Conservation (phyloP, 37 sponge, comb jelly and placozoan species). For the Dysidea cf. avara region DNA sequence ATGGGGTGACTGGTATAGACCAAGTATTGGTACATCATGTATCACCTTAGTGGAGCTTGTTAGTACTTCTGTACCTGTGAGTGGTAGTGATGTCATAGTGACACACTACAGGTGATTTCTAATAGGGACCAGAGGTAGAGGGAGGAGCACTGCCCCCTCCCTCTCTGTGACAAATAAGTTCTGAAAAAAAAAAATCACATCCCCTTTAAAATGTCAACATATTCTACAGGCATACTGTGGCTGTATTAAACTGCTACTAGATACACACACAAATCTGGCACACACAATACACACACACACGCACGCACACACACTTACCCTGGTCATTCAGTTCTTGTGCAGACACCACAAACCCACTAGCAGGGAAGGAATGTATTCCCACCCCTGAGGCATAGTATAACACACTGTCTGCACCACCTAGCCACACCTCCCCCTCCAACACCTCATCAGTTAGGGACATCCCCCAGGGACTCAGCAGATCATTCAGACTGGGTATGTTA, state of each 20-base stretch:
- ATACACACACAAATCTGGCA: too few relatives aligned
- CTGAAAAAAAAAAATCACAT: too few relatives aligned
- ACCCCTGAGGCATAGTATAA: constrained; percentile 75
- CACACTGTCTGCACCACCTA: constrained; percentile 40
- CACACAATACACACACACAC: too few relatives aligned
- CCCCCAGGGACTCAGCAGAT: constrained; percentile 77
- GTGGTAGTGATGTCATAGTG: too few relatives aligned
- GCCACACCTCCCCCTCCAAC: constrained; percentile 68
- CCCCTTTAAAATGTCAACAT: too few relatives aligned
- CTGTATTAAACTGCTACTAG: too few relatives aligned
- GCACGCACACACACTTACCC: too few relatives aligned
- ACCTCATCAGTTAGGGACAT: constrained; percentile 76
- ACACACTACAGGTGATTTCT: too few relatives aligned
- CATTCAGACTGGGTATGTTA: constrained; percentile 96
- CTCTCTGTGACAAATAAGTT: too few relatives aligned
- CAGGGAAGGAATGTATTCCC: constrained; percentile 72
- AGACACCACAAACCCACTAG: constrained; percentile 45
- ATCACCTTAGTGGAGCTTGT: constrained; percentile 27
- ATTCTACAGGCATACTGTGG: too few relatives aligned
- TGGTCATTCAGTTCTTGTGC: constrained; percentile 80
- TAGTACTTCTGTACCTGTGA: constrained; percentile 68
- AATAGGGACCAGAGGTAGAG: too few relatives aligned
- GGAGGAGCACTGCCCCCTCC: too few relatives aligned
- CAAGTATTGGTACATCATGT: constrained; percentile 75
- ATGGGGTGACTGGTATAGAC: constrained; percentile 69